Conservation (phyloP, 2,797 vertebrate species). For the Botia kubotai region DNA sequence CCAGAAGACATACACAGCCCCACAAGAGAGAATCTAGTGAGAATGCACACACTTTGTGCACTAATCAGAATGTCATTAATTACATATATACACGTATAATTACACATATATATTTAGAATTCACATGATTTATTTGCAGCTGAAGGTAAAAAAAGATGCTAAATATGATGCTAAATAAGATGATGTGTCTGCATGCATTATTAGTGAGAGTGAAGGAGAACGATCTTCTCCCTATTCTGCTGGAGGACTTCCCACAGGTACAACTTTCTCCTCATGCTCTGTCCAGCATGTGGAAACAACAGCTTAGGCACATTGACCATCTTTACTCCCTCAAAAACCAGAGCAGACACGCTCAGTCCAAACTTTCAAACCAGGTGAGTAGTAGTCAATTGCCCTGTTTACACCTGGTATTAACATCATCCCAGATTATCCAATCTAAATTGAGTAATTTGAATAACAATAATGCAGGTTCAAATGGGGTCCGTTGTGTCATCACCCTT, state of each 20-base stretch:
- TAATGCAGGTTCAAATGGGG: no score
- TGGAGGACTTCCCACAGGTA: constrained; percentile 89
- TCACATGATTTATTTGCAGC: no score
- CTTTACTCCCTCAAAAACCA: constrained; percentile 75
- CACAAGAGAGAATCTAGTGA: constrained; percentile 81
- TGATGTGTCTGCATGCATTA: neutral
- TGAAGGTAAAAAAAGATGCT: no score
- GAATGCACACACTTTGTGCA: constrained; percentile 17
- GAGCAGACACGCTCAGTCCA: constrained; percentile 60
- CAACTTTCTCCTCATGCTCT: constrained; percentile 82
- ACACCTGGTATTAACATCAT: no score
- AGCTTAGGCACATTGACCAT: constrained; percentile 84
- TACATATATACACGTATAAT: no score
- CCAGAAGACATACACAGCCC: constrained; percentile 68
- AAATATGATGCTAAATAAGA: no score
- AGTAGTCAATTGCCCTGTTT: no score
- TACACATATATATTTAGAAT: no score
- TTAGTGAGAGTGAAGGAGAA: constrained; percentile 87
- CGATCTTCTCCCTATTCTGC: constrained; percentile 83
- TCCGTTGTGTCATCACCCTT: no score
- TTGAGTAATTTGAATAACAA: no score
- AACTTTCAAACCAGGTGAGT: constrained; percentile 1
- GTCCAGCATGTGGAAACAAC: constrained; percentile 88
- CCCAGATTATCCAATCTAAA: no score
- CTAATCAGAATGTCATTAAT: no score